Evolutionary conservation across 2,113 vertebrate genomes (phyloP), one percentile per base, ranked within the genome.

Genomic region (Platysternon megacephalum): DNA sequence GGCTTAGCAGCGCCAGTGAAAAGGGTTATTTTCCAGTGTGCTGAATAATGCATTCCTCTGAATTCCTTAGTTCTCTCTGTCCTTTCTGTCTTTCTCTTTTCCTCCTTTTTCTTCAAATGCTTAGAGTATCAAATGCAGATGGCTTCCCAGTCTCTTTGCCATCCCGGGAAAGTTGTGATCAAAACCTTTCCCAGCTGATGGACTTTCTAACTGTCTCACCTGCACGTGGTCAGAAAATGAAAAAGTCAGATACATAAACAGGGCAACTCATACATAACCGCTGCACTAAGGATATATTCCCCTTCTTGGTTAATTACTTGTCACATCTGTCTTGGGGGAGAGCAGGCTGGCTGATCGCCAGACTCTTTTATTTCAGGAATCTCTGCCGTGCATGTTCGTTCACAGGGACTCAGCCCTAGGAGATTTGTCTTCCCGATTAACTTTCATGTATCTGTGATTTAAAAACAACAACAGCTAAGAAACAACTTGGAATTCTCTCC

Each of bases 1-100:
- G 91, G 97, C 96, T 97, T 97, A 97, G 96, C 93, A 96, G 87
- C 97, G 96, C 89, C 95, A 97, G 96, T 94, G 96, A 96, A 97
- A 97, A 98, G 94, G 97, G 96, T 96, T 97, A 96, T 97, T 98
- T 97, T 94, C 88, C 96, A 97, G 96, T 46, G 0, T 87, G 95
- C 93, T 97, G 96, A 97, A 98, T 97, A 97, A 98, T 97, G 93
- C 89, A 97, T 97, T 94, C 88, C 21, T 93, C 96, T 97, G 94
- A 96, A 97, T 97, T 96, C 93, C 94, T 97, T 90, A 95, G 95
- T 96, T 97, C 94, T 97, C 87, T 91, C 76, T n/a, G n/a, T n/a
- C n/a, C n/a, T 93, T 94, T 96, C 96, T 94, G 90, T 65, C 85
- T 96, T 93, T 94, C 10, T 6, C 82, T 89, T 93, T 91, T 83